phyloP scores from a whole-genome alignment of 2,888 invertebrate species.

The Morpho achilles region DNA sequence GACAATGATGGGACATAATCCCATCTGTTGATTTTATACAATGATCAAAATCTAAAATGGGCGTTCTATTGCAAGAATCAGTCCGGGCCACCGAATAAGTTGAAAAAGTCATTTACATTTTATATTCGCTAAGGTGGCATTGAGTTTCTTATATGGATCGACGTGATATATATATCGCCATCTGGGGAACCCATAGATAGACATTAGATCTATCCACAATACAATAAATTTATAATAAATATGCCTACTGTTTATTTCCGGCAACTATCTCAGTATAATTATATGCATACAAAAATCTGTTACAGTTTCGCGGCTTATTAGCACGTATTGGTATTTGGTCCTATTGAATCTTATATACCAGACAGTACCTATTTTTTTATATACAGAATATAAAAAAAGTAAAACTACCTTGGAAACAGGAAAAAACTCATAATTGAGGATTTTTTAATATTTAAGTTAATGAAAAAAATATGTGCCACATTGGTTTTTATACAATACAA shows the following conservation, averaged over 20 bases:
- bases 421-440: no score
- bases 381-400: no score
- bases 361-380: no score
- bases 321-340: no score
- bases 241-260: constrained; percentile 15
- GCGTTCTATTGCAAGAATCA: constrained; percentile 64
- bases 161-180: constrained; percentile 52
- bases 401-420: no score
- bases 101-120: constrained; percentile 67
- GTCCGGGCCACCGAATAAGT: constrained; percentile 51
- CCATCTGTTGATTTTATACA: constrained; percentile 63
- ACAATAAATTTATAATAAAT: constrained; percentile 14
- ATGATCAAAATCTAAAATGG: constrained; percentile 58
- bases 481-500: no score
- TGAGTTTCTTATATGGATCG: constrained; percentile 57
- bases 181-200: constrained; percentile 43
- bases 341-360: no score
- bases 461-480: no score
- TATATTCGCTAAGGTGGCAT: constrained; percentile 54
- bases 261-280: neutral
- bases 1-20: constrained; percentile 51
- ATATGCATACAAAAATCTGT: neutral
- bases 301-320: neutral
- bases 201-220: constrained; percentile 35
- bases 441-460: no score